Evolutionary conservation across 1,140 invertebrate genomes (phyloP).

Genomic region (Drosophila parabipectinata): DNA sequence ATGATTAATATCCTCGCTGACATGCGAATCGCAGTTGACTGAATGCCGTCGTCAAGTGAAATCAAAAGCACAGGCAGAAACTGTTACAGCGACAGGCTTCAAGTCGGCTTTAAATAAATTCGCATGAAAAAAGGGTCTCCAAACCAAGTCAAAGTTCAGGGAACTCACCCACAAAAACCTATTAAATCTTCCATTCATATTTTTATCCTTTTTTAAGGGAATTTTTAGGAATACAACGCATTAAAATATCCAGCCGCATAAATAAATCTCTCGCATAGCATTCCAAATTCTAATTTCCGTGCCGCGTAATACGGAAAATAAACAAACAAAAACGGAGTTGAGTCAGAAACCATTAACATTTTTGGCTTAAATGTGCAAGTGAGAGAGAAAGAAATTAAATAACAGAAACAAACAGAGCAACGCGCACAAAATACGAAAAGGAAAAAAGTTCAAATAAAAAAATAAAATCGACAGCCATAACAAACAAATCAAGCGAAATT

Average conservation of each 20-base stretch:
- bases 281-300: slow-evolving; percentile 59
- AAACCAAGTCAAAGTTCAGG: slow-evolving; percentile 24
- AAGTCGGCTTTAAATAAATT: slow-evolving; percentile 26
- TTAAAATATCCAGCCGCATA: slow-evolving; percentile 40
- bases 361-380: slow-evolving; percentile 50
- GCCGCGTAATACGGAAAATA: slow-evolving; percentile 54
- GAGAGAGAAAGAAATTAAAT: slow-evolving; percentile 50
- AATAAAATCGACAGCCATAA: slow-evolving; percentile 37
- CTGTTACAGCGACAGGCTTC: slow-evolving; percentile 1
- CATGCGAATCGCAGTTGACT: slow-evolving; percentile 76
- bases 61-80: slow-evolving; percentile 63
- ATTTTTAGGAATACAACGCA: slow-evolving; percentile 20
- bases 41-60: slow-evolving; percentile 71
- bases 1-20: slow-evolving; percentile 79
- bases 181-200: slow-evolving; percentile 17
- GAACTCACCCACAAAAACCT: background rate
- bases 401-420: slow-evolving; percentile 41
- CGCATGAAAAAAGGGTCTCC: background rate
- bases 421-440: background rate
- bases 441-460: slow-evolving; percentile 15
- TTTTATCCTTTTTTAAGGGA: slow-evolving; percentile 26
- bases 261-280: slow-evolving; percentile 36
- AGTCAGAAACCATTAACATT: slow-evolving; percentile 62
- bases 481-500: slow-evolving; percentile 68
- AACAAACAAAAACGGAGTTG: slow-evolving; percentile 50